Evolutionary conservation across 2,797 vertebrate genomes (phyloP), one percentile per base, ranked within the genome.

Genomic region (Anisognathus igniventris): DNA sequence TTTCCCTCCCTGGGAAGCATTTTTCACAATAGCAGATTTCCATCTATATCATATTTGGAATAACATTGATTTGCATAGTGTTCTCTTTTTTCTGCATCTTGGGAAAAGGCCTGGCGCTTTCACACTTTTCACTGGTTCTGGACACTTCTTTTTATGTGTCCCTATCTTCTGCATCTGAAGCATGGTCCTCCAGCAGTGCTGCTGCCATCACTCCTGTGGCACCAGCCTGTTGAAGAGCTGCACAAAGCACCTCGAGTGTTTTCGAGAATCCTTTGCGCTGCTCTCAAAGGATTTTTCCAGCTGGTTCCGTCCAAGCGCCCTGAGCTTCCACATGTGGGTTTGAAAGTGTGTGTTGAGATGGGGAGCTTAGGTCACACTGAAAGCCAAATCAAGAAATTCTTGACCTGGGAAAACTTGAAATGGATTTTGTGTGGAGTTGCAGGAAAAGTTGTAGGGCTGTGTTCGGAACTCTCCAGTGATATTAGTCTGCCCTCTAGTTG

Each of bases 401-500:
- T 2, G 0, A 25, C 47, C 39, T 91, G 57, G 44, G 62, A 87
- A 88, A 86, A 75, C 24, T 74, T 66, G 51, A 39, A 66, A 40
- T 40, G 19, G n/a, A 42, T 78, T 95, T 86, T 48, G 35, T 50
- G 12, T 15, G 12, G 54, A 66, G 31, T 39, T 68, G 57, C 23
- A n/a, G 60, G 40, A 40, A 35, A 56, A 85, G 53, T 72, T 50
- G 42, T 33, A 14, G 75, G n/a, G 19, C n/a, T 58, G 15, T 17
- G 10, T 65, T 76, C 78, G 68, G 33, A 42, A 3, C 62, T 75
- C 73, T 62, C 23, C 24, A 37, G 58, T 76, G 86, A 80, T 94
- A 47, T 44, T 93, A 84, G 89, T 57, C 92, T 95, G 96, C 97
- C 96, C 95, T 95, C 96, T 97, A 96, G 93, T 68, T 62, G 96